These are phyloP conservation scores for Neelides folsomi DNA, from an alignment of 2,888 invertebrate genomes.

Conservation along the genomic window DNA sequence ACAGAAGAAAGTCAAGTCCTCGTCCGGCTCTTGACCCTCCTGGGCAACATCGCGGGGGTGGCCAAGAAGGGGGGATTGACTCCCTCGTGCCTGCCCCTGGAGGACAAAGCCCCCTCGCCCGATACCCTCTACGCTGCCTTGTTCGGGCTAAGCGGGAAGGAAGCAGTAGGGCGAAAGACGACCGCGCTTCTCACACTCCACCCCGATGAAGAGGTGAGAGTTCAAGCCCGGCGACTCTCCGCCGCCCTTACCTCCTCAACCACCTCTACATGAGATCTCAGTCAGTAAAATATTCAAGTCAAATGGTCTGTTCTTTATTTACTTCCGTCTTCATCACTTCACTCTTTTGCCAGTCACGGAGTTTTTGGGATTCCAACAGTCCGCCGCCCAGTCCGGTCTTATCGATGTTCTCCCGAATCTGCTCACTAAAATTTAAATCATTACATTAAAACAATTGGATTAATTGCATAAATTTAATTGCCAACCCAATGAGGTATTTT, in stretches of 20 bases:
- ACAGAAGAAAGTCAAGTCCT: conserved; percentile 39
- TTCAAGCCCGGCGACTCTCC: conserved; percentile 36
- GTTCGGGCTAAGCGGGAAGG: conserved; percentile 38
- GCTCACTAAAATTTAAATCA: too few species aligned
- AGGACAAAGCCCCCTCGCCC: conserved; percentile 44
- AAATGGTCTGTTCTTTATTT: too few species aligned
- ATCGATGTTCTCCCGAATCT: too few species aligned
- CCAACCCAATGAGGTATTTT: too few species aligned
- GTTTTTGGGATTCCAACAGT: too few species aligned
- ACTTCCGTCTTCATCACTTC: too few species aligned
- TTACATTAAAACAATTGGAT: too few species aligned
- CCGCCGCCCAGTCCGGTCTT: too few species aligned
- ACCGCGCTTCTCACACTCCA: conserved; percentile 37
- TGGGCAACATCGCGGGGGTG: conserved; percentile 42
- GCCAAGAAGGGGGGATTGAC: conserved; percentile 39
- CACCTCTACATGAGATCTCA: too few species aligned
- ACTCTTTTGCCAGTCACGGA: too few species aligned
- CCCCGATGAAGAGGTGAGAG: conserved; percentile 37
- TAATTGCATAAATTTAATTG: too few species aligned
- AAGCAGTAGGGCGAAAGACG: conserved; percentile 37
- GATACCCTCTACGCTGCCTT: conserved; percentile 44
- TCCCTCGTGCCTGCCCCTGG: conserved; percentile 40
- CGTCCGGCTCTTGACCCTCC: conserved; percentile 42
- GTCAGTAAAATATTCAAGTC: too few species aligned
- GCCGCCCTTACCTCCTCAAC: conserved; percentile 4